These are phyloP conservation scores for Ernsta delagoae DNA, from an alignment of 2,888 invertebrate species.

Conservation along the genomic window DNA sequence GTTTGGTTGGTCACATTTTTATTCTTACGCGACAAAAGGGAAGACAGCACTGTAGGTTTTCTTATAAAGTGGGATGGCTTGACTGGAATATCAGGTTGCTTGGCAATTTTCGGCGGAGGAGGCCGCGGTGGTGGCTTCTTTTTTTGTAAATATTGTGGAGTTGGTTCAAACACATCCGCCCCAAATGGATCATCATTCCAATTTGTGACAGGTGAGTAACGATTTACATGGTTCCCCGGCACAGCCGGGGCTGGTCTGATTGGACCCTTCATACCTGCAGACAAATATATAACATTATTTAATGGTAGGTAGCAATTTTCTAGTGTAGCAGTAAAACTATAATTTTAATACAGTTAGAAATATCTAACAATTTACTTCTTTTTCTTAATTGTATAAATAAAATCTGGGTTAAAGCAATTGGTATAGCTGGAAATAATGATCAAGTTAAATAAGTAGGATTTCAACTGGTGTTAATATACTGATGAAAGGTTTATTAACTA, in stretches of 20 bases:
- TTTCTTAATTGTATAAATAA: too few species aligned
- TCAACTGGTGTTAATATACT: too few species aligned
- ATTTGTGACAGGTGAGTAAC: conserved; percentile 84
- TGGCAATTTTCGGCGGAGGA: conserved; percentile 85
- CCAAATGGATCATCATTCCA: conserved; percentile 82
- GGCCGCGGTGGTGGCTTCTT: conserved; percentile 90
- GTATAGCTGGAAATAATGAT: too few species aligned
- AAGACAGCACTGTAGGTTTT: conserved; percentile 75
- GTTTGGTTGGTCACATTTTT: conserved; percentile 55
- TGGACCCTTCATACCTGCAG: conserved; percentile 86
- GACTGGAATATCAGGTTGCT: conserved; percentile 69
- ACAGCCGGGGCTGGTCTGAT: conserved; percentile 85
- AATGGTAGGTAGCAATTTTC: not conserved
- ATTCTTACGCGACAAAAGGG: conserved; percentile 70
- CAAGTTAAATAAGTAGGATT: too few species aligned
- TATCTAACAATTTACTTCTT: too few species aligned
- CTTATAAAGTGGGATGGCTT: conserved; percentile 83
- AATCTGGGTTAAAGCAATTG: too few species aligned
- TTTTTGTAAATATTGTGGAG: conserved; percentile 77
- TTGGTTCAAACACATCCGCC: conserved; percentile 78
- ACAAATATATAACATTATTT: conserved; percentile 1
- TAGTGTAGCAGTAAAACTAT: too few species aligned
- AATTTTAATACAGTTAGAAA: too few species aligned
- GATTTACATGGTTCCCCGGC: conserved; percentile 66
- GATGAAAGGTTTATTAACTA: too few species aligned